These are phyloP conservation scores for Galemys pyrenaicus DNA, from an alignment of 2,113 vertebrate genomes.

Conservation along the genomic window DNA sequence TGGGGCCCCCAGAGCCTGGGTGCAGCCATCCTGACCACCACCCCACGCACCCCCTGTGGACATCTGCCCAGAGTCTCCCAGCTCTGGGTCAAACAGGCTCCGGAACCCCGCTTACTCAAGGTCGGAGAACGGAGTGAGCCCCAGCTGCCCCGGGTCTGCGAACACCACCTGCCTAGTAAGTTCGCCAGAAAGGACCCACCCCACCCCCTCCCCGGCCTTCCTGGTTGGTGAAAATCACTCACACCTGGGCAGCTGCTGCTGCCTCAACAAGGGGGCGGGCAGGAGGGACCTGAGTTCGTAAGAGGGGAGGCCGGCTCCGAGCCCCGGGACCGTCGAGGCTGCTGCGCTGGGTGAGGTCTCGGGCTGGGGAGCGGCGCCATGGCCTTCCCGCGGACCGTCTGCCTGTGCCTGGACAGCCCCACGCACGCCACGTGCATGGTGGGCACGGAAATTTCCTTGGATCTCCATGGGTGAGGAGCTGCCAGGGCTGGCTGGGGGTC, in stretches of 20 bases:
- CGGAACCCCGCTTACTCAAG: neutral
- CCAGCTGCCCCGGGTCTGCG: fast-evolving
- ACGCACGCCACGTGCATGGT: conserved; percentile 71
- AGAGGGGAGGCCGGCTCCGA: fast-evolving
- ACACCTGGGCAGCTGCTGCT: neutral
- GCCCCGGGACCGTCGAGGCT: fast-evolving
- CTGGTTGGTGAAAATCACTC: neutral
- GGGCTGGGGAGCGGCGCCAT: neutral
- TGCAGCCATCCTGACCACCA: fast-evolving
- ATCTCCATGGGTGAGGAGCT: conserved; percentile 76
- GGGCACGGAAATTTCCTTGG: conserved; percentile 78
- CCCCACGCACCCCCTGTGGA: neutral
- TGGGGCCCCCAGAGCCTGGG: fast-evolving
- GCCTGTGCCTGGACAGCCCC: conserved; percentile 75
- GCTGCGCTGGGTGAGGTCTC: neutral
- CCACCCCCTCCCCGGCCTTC: neutral
- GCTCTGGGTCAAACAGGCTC: neutral
- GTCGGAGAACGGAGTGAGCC: neutral
- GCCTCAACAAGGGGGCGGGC: conserved; percentile 42
- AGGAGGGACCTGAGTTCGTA: neutral
- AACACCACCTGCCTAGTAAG: neutral
- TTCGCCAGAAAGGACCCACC: fast-evolving
- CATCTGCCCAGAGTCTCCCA: neutral
- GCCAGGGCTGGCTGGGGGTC: neutral
- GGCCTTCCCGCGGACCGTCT: conserved; percentile 71